Percentiles rank a stretch among this genome's conserved stretches.
Conservation (phyloP, 1,140 invertebrate species). For the Liolophura sinensis region DNA sequence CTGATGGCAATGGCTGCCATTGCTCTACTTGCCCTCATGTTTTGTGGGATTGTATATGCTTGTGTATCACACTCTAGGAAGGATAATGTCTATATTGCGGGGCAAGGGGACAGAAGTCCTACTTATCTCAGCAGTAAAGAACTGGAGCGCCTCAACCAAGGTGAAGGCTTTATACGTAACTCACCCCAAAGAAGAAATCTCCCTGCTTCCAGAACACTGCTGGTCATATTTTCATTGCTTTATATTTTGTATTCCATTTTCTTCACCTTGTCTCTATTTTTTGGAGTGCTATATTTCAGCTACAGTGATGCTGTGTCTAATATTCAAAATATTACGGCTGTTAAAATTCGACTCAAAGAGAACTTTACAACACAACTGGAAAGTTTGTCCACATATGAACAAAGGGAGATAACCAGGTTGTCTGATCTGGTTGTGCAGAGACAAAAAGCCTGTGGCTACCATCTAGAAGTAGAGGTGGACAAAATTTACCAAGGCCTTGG, state of each 20-base stretch:
- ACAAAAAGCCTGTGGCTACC: slow-evolving; percentile 33
- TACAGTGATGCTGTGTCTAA: slow-evolving; percentile 26
- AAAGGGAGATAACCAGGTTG: slow-evolving; percentile 25
- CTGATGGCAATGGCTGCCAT: slow-evolving; percentile 27
- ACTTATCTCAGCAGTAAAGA: slow-evolving; percentile 11
- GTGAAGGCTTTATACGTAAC: slow-evolving; percentile 4
- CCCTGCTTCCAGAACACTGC: slow-evolving; percentile 19
- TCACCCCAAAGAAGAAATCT: slow-evolving; percentile 3
- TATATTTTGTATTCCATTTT: slow-evolving; percentile 43
- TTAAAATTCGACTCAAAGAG: slow-evolving; percentile 27
- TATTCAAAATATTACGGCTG: slow-evolving; percentile 28
- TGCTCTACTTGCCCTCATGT: slow-evolving; percentile 17
- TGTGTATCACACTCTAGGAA: slow-evolving; percentile 20
- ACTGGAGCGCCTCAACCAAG: slow-evolving; percentile 20
- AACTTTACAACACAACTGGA: slow-evolving; percentile 26
- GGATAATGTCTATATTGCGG: slow-evolving; percentile 5
- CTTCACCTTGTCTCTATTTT: slow-evolving; percentile 41
- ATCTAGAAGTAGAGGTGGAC: slow-evolving; percentile 29
- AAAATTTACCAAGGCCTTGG: slow-evolving; percentile 22
- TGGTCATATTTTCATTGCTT: slow-evolving; percentile 27
- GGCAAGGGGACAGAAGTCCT: not conserved
- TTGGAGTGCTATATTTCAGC: slow-evolving; percentile 34
- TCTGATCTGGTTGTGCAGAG: slow-evolving; percentile 29
- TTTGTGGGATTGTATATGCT: slow-evolving; percentile 23
- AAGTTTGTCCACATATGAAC: slow-evolving; percentile 32